Conservation (phyloP, 2,113 vertebrate genomes). For the Procapra przewalskii region DNA sequence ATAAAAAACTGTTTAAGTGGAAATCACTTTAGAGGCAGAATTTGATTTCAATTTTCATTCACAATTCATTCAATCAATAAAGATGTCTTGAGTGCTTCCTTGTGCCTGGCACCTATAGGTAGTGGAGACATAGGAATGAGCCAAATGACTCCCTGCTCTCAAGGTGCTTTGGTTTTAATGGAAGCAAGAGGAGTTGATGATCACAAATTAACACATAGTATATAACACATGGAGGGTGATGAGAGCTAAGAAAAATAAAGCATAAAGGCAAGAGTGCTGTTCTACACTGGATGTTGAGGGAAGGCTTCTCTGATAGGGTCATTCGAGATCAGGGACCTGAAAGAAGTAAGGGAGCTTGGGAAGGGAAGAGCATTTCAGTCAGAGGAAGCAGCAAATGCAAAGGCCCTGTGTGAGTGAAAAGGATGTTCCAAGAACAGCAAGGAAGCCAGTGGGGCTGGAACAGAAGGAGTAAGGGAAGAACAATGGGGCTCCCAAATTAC, state of each 20-base stretch:
- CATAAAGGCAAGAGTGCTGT: background rate
- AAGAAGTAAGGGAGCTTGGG: background rate
- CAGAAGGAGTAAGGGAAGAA: background rate
- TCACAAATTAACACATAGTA: background rate
- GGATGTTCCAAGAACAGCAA: background rate
- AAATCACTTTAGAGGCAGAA: background rate
- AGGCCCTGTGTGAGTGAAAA: background rate
- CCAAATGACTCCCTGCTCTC: background rate
- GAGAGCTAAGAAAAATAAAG: background rate
- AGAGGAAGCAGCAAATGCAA: background rate
- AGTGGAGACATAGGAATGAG: background rate
- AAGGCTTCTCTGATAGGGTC: background rate
- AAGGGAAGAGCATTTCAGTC: background rate
- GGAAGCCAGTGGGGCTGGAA: background rate
- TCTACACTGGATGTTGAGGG: background rate
- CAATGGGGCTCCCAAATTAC: background rate
- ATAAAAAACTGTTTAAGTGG: background rate
- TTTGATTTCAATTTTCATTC: background rate
- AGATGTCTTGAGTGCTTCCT: background rate
- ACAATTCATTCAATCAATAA: background rate
- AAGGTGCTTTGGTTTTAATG: background rate
- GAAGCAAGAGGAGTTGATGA: background rate
- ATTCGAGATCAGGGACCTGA: background rate
- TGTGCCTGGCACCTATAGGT: background rate
- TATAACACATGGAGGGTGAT: background rate